Percentiles rank a stretch among this genome's conserved stretches.
Conservation (phyloP, 2,888 invertebrate genomes). For the Iselma pallidipennis region DNA sequence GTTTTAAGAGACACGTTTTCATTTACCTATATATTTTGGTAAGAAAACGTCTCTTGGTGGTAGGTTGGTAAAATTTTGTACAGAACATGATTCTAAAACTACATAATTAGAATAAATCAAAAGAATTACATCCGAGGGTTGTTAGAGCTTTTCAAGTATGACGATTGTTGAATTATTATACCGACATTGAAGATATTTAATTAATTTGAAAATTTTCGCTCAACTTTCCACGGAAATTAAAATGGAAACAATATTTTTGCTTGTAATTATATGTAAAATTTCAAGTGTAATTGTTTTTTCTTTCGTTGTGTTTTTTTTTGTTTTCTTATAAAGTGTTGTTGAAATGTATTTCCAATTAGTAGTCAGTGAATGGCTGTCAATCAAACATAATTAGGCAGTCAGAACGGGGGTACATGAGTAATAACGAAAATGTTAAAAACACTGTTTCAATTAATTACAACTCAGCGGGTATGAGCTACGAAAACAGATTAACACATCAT, state of each 20-base stretch:
- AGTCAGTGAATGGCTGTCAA: background rate
- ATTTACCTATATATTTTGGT: no score
- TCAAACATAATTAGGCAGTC: constrained; percentile 6
- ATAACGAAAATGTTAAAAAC: constrained; percentile 7
- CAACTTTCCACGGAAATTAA: background rate
- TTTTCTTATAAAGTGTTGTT: background rate
- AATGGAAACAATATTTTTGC: background rate
- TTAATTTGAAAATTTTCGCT: background rate
- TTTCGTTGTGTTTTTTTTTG: background rate
- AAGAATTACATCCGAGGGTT: no score
- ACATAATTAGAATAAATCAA: no score
- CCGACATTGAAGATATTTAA: no score
- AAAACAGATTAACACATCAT: constrained; percentile 6
- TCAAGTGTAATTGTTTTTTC: background rate
- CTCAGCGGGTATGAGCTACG: background rate
- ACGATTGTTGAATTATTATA: no score
- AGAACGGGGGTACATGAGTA: background rate
- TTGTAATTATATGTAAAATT: background rate
- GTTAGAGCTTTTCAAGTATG: no score
- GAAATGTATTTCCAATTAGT: constrained; percentile 4
- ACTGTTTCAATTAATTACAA: constrained; percentile 9
- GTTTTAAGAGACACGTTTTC: no score
- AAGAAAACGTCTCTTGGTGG: no score
- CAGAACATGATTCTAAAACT: no score
- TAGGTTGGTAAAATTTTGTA: no score